Percentiles rank a stretch among this genome's conserved stretches.
Conservation (phyloP, 2,797 vertebrate species). For the Carduelis carduelis region DNA sequence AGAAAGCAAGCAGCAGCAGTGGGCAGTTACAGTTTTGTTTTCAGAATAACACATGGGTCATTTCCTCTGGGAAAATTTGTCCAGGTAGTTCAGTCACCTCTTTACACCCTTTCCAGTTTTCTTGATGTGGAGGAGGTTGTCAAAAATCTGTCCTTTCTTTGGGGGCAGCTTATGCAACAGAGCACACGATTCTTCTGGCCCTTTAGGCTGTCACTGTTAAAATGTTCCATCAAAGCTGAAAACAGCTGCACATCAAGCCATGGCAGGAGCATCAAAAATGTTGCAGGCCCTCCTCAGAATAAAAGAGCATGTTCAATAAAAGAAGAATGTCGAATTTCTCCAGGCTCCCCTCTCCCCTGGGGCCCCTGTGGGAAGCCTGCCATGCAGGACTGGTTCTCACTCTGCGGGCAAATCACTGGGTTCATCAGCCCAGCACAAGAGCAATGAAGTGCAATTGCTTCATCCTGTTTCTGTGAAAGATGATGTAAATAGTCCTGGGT, state of each 20-base stretch:
- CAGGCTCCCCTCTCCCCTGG: neutral
- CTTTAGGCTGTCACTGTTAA: neutral
- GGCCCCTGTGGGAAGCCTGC: neutral
- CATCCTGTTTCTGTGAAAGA: neutral
- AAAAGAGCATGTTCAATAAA: neutral
- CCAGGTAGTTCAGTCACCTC: neutral
- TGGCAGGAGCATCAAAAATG: neutral
- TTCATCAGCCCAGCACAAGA: neutral
- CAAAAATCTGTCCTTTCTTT: neutral
- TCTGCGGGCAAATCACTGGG: neutral
- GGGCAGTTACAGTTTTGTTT: neutral
- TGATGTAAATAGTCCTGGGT: neutral
- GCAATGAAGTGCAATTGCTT: neutral
- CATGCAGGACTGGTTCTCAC: rapidly evolving
- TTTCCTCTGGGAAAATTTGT: neutral
- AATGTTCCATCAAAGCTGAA: neutral
- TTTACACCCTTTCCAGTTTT: neutral
- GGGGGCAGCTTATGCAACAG: neutral
- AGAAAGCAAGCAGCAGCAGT: neutral
- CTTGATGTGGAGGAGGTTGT: neutral
- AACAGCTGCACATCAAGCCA: neutral
- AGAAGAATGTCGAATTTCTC: neutral
- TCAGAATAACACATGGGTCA: neutral
- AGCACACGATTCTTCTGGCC: neutral
- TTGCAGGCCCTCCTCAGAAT: neutral